Base-by-base conservation (phyloP, 2,888 invertebrate species). In the Acronicta leporina region DNA sequence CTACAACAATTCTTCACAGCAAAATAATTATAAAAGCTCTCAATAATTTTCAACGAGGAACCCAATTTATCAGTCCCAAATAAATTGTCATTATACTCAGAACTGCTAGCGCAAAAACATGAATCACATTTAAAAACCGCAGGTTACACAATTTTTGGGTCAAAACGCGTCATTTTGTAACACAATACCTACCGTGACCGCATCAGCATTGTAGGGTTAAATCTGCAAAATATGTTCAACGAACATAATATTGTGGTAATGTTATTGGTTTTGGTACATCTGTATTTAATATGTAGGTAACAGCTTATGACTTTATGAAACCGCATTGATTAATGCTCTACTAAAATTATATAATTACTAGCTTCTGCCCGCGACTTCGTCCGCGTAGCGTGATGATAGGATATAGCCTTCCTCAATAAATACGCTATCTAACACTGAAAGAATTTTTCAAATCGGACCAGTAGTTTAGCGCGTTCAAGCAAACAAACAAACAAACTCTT, bases 111-210 rank as follows among this genome's bases (percentile, higher is more conserved):
- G 60, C 59, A 60, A 60, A 59, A 54, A 53, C 49, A 76, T 75
- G 74, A 75, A 73, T 76, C 69, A 74, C 59, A 65, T 68, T 60
- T 62, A 3, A 65, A 71, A 71, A 69, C 68, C 71, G 48, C 76
- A 78, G 41, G 53, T 78, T 73, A 62, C 67, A 66, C 63, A 67
- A 75, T 63, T 75, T 73, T 75, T 59, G 67, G 70, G 73, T 75
- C 65, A 71, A 71, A 77, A 77, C 66, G 50, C 51, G 71, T 63
- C 63, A 73, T 75, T 73, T 78, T 60, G 70, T 49, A 75, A 75
- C 68, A 71, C 73, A 73, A 73, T 73, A 68, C 68, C 15, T 55
- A 52, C 33, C 56, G 59, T 48, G 65, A 76, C 73, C 76, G 57
- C 78, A 75, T 49, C 9, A 27, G 56, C 53, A 35, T 53, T 67